Evolutionary conservation across 2,113 vertebrate species (phyloP).

Genomic region (Myiozetetes cayanensis): DNA sequence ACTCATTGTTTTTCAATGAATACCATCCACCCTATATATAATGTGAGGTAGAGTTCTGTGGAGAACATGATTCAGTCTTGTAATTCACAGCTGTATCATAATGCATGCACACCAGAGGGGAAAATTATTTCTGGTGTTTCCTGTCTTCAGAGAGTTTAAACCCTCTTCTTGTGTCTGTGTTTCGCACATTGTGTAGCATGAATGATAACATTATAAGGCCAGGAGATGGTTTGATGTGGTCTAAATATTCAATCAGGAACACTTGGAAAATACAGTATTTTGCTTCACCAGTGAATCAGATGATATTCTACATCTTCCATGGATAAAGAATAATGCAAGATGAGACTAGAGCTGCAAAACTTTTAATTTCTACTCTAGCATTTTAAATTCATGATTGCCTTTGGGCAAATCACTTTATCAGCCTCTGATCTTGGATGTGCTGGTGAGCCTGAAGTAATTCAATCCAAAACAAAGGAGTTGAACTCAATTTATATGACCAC

Average conservation of each 20-base stretch:
- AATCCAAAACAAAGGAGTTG: neutral
- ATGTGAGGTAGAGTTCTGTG: neutral
- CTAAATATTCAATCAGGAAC: neutral
- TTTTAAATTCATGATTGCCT: neutral
- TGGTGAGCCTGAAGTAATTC: neutral
- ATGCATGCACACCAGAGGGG: neutral
- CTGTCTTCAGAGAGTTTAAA: neutral
- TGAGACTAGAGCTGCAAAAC: neutral
- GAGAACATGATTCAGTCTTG: neutral
- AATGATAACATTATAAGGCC: neutral
- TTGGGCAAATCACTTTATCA: neutral
- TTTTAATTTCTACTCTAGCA: neutral
- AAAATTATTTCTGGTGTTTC: neutral
- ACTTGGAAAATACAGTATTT: neutral
- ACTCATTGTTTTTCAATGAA: neutral
- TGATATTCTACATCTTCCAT: neutral
- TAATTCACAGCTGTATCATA: neutral
- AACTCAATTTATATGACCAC: neutral
- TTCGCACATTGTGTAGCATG: neutral
- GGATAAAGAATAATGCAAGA: neutral
- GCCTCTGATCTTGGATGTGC: neutral
- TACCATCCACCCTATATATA: neutral
- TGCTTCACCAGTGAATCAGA: neutral
- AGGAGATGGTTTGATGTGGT: accelerated
- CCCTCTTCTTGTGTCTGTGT: neutral